Percentiles rank a stretch among this genome's conserved stretches.
phyloP scores from a whole-genome alignment of 1,140 invertebrate species.

The Drosophila bocki region DNA sequence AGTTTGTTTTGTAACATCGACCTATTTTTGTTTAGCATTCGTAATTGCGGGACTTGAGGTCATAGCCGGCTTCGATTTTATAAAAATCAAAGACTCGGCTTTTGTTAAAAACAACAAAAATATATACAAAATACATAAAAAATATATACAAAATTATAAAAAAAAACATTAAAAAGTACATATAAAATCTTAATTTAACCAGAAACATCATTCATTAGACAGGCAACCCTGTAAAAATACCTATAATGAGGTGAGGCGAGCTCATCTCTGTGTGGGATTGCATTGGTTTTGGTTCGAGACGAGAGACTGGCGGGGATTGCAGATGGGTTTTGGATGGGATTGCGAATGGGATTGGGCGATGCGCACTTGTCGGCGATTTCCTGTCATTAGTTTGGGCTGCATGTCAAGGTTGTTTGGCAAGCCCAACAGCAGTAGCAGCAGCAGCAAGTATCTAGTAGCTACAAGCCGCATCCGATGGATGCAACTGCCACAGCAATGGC shows the following conservation, averaged over 20 bases:
- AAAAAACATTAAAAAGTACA: not conserved
- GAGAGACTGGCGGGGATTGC: constrained; percentile 16
- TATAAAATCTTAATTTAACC: not conserved
- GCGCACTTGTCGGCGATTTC: constrained; percentile 77
- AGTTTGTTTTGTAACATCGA: too few species aligned
- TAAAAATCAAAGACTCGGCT: too few species aligned
- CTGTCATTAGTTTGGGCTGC: constrained; percentile 75
- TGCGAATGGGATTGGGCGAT: constrained; percentile 29
- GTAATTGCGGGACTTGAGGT: too few species aligned
- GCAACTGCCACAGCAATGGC: constrained; percentile 24
- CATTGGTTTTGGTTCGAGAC: constrained; percentile 18
- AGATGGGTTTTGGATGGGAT: constrained; percentile 7
- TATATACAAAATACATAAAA: too few species aligned
- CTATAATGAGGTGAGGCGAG: constrained; percentile 40
- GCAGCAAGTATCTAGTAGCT: constrained; percentile 13
- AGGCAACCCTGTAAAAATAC: not conserved
- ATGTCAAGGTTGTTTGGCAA: constrained; percentile 80
- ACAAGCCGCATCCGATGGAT: constrained; percentile 40
- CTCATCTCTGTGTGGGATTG: constrained; percentile 46
- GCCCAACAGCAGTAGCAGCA: constrained; percentile 53
- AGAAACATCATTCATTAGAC: not conserved
- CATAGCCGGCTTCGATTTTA: too few species aligned
- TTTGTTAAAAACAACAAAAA: too few species aligned
- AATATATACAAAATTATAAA: too few species aligned
- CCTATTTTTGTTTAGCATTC: too few species aligned